Percentiles rank a stretch among this genome's conserved stretches.
phyloP scores from a whole-genome alignment of 1,140 invertebrate genomes.

The Nomia melanderi region DNA sequence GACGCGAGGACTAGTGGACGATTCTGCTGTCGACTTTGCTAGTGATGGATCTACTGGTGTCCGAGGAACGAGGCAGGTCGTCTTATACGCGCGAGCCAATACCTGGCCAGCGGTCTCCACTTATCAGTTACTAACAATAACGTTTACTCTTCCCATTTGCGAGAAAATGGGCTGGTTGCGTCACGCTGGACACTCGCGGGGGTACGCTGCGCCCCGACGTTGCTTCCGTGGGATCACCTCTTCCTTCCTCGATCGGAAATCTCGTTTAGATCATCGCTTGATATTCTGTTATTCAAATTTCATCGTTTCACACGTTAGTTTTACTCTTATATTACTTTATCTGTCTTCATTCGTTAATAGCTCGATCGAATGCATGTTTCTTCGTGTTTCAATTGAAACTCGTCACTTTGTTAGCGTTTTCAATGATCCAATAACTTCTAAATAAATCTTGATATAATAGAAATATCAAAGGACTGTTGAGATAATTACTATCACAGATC shows the following conservation, averaged over 20 bases:
- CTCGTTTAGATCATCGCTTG: no score
- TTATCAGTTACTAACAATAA: conserved; percentile 69
- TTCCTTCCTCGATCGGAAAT: neutral
- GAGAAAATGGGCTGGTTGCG: conserved; percentile 55
- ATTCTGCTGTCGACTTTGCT: conserved; percentile 19
- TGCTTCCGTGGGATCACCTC: neutral
- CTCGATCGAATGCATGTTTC: no score
- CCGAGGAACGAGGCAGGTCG: conserved; percentile 42
- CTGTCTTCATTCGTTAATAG: no score
- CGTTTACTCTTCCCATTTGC: conserved; percentile 69
- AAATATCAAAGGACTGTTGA: no score
- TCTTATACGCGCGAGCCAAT: conserved; percentile 58
- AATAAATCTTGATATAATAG: no score
- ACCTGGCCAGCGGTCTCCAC: conserved; percentile 63
- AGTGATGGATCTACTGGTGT: conserved; percentile 51
- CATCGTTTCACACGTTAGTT: neutral
- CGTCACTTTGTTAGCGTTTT: no score
- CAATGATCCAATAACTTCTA: no score
- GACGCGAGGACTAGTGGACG: neutral
- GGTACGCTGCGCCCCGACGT: neutral
- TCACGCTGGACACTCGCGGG: conserved; percentile 33
- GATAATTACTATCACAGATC: no score
- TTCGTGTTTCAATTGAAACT: no score
- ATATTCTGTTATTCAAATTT: neutral
- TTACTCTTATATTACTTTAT: neutral